phyloP scores from a whole-genome alignment of 1,140 invertebrate genomes.

The Cotesia vestalis region DNA sequence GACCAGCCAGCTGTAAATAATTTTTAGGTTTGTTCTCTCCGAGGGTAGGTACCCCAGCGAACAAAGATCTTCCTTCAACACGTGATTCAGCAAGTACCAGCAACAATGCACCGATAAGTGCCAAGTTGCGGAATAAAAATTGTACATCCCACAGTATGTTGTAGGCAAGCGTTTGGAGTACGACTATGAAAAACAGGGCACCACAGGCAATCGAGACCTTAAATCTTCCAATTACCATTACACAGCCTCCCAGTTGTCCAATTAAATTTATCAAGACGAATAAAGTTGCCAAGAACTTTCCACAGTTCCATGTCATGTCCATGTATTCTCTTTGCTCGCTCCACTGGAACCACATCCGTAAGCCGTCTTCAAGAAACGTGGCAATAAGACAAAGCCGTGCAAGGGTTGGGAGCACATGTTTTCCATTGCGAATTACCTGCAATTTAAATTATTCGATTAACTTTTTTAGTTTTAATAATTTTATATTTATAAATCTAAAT shows the following conservation, averaged over 20 bases:
- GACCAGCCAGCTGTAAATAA: constrained; percentile 94
- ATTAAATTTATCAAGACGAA: constrained; percentile 94
- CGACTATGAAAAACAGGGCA: constrained; percentile 94
- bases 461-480: too few relatives aligned
- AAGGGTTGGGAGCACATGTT: constrained; percentile 93
- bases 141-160: constrained; percentile 98
- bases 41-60: constrained; percentile 96
- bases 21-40: constrained; percentile 98
- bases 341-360: constrained; percentile 99
- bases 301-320: constrained; percentile 98
- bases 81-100: constrained; percentile 94
- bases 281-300: constrained; percentile 89
- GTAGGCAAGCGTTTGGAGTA: constrained; percentile 95
- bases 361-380: constrained; percentile 98
- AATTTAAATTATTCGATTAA: constrained; percentile 33
- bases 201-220: constrained; percentile 95
- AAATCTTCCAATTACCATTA: constrained; percentile 93
- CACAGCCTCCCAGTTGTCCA: constrained; percentile 94
- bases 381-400: constrained; percentile 97
- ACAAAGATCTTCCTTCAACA: constrained; percentile 90
- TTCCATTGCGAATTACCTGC: constrained; percentile 91
- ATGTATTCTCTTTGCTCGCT: constrained; percentile 97
- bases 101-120: constrained; percentile 93
- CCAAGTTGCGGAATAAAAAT: constrained; percentile 94
- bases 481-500: too few relatives aligned